These are phyloP conservation scores for Lamprotornis superbus DNA, from an alignment of 2,113 vertebrate species.

Conservation along the genomic window DNA sequence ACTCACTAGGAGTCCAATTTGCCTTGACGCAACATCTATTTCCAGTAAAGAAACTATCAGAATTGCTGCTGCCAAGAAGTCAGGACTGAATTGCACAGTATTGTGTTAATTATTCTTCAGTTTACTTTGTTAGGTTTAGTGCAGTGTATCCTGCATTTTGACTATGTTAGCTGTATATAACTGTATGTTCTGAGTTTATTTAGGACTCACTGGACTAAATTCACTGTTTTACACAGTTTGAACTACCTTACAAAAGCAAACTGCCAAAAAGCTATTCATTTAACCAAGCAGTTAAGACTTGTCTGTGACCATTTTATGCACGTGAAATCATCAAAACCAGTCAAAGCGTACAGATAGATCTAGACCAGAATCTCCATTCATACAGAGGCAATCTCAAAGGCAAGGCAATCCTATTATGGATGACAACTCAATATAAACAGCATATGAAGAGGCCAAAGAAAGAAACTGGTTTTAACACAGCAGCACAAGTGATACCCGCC, in stretches of 20 bases:
- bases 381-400: neutral
- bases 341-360: neutral
- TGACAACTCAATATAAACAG: neutral
- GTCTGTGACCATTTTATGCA: neutral
- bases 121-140: neutral
- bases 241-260: neutral
- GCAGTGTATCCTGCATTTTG: neutral
- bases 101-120: neutral
- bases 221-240: neutral
- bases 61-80: neutral
- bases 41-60: slow-evolving; percentile 43
- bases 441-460: neutral
- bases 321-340: neutral
- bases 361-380: neutral
- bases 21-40: slow-evolving; percentile 42
- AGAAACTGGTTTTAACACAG: neutral
- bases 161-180: neutral
- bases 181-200: neutral
- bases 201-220: neutral
- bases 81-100: neutral
- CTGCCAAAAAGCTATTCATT: neutral
- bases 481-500: neutral
- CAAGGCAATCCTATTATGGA: neutral
- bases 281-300: neutral
- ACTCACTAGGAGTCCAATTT: slow-evolving; percentile 17